Evolutionary conservation across 2,797 vertebrate species (phyloP).

Genomic region (Etheostoma perlongum): DNA sequence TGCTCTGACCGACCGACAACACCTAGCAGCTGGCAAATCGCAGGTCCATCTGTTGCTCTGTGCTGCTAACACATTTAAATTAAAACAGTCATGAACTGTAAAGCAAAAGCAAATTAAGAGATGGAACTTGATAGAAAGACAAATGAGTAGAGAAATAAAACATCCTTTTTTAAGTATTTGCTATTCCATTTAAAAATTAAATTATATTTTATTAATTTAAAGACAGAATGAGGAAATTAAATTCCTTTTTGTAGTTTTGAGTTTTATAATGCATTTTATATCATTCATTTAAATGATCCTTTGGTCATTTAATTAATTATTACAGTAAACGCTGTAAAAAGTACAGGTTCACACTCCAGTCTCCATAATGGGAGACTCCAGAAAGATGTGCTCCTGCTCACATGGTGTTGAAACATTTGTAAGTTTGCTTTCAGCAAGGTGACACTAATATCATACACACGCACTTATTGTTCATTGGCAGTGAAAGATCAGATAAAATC

Average conservation of each 20-base stretch:
- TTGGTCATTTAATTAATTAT: too few species aligned
- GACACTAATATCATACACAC: not conserved
- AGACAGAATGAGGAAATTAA: not conserved
- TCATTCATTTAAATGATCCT: not conserved
- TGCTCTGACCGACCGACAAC: too few species aligned
- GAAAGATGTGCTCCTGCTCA: not conserved
- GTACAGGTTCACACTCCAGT: too few species aligned
- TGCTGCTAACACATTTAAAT: not conserved
- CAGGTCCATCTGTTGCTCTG: not conserved
- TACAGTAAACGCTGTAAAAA: too few species aligned
- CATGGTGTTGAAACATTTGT: not conserved
- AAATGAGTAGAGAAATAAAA: not conserved
- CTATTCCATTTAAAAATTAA: not conserved
- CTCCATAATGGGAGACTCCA: not conserved
- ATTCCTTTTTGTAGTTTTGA: not conserved
- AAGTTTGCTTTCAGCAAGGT: not conserved
- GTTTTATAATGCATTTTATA: not conserved
- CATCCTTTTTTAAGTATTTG: not conserved
- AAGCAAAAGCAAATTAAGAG: not conserved
- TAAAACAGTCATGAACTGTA: not conserved
- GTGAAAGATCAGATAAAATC: slow-evolving; percentile 38
- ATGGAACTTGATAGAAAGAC: not conserved
- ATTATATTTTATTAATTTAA: not conserved
- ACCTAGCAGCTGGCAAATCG: not conserved
- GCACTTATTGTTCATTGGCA: slow-evolving; percentile 18